Percentiles rank a stretch among this genome's conserved stretches.
phyloP scores from a whole-genome alignment of 92 coral and sea anemone species.

The Actinostola sp. region DNA sequence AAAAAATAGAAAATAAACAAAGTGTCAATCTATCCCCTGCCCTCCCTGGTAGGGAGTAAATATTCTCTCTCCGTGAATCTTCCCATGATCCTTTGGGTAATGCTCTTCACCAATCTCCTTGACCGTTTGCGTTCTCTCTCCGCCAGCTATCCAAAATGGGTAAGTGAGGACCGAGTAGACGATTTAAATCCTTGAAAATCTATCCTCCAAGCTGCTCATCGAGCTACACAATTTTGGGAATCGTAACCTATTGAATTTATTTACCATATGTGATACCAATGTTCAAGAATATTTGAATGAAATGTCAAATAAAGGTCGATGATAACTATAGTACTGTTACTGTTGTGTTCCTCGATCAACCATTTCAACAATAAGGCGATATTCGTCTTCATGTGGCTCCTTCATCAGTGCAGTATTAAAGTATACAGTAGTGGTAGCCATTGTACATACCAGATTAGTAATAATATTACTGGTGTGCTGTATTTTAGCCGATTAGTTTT shows the following conservation, averaged over 20 bases:
- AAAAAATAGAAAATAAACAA: background rate
- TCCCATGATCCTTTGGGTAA: constrained; percentile 34
- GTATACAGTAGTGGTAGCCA: no score
- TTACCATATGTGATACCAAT: background rate
- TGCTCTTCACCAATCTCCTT: constrained; percentile 69
- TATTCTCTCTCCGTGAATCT: no score
- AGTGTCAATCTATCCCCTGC: background rate
- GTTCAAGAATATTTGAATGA: background rate
- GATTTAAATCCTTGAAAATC: constrained; percentile 64
- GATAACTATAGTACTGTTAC: background rate
- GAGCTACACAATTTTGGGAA: background rate
- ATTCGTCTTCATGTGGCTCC: no score
- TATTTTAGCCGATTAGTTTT: no score
- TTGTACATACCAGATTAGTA: no score
- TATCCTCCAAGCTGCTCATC: constrained; percentile 41
- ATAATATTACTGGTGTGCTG: no score
- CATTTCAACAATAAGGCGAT: background rate
- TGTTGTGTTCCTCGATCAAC: background rate
- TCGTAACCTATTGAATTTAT: background rate
- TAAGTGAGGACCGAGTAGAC: constrained; percentile 34
- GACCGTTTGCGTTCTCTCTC: constrained; percentile 63
- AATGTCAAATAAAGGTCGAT: background rate
- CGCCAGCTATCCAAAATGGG: constrained; percentile 92
- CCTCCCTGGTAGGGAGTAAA: constrained; percentile 2
- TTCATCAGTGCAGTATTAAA: no score